Evolutionary conservation across 2,113 vertebrate species (phyloP).

Genomic region (Ammodramus savannarum): DNA sequence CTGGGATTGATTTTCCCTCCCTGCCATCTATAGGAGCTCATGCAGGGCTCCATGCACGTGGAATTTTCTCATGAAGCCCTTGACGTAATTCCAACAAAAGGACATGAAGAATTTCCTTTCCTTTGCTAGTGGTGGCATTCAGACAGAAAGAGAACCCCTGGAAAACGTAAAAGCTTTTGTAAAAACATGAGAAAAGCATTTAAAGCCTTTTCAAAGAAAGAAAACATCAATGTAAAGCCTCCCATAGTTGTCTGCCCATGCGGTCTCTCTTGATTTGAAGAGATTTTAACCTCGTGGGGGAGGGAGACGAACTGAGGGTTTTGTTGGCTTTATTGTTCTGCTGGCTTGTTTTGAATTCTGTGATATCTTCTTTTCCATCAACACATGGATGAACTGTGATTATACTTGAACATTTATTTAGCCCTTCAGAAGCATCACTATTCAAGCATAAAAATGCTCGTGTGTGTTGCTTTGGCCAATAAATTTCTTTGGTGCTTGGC

Average conservation of each 20-base stretch:
- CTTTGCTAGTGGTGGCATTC: constrained; percentile 14
- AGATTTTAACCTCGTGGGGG: background rate
- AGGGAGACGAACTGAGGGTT: background rate
- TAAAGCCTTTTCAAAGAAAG: constrained; percentile 42
- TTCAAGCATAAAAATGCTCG: background rate
- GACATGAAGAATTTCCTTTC: constrained; percentile 46
- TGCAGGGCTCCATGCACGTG: background rate
- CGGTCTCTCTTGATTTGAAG: background rate
- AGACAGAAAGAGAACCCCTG: constrained; percentile 35
- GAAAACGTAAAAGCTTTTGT: constrained; percentile 52
- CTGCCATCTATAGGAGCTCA: background rate
- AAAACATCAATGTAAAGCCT: constrained; percentile 33
- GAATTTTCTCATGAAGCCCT: constrained; percentile 46
- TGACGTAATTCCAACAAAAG: constrained; percentile 22
- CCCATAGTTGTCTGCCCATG: background rate
- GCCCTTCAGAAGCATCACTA: background rate
- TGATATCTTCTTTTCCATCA: constrained; percentile 4
- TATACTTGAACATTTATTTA: background rate
- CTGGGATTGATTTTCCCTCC: background rate
- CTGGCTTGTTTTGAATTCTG: background rate
- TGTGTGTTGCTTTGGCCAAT: background rate
- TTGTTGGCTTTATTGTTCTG: background rate
- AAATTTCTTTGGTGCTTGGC: background rate
- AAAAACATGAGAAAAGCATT: constrained; percentile 40
- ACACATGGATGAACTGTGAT: background rate